phyloP scores from a whole-genome alignment of 2,888 invertebrate genomes.

The Synanthedon myopaeformis region DNA sequence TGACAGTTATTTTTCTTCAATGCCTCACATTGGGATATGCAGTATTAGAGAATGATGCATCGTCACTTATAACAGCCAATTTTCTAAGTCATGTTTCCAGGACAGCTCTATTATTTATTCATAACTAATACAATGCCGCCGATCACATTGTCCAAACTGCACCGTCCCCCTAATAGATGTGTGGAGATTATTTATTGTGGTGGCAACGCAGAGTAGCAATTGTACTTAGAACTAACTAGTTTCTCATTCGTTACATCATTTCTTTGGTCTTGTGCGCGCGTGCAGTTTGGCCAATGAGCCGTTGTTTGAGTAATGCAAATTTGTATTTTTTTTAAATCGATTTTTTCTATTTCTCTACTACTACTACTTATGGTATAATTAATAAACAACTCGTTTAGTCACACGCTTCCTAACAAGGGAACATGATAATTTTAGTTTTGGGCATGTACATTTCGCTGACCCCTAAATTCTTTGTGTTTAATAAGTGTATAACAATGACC shows the following conservation, averaged over 20 bases:
- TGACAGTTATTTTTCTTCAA: slow-evolving; percentile 63
- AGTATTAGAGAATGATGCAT: slow-evolving; percentile 70
- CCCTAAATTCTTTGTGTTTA: slow-evolving; percentile 42
- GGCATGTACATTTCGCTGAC: slow-evolving; percentile 66
- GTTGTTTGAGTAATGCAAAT: slow-evolving; percentile 19
- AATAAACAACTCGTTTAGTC: slow-evolving; percentile 45
- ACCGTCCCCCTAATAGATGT: slow-evolving; percentile 20
- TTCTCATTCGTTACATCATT: not conserved
- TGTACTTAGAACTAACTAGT: not conserved
- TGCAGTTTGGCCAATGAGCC: slow-evolving; percentile 61
- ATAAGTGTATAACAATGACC: slow-evolving; percentile 33
- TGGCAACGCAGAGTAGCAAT: not conserved
- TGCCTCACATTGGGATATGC: slow-evolving; percentile 67
- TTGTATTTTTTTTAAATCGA: too few relatives aligned
- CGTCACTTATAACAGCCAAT: slow-evolving; percentile 68
- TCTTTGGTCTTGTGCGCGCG: slow-evolving; percentile 11
- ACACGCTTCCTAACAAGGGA: slow-evolving; percentile 68
- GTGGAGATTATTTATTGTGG: slow-evolving; percentile 3
- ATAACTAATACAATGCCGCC: slow-evolving; percentile 43
- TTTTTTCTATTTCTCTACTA: slow-evolving; percentile 16
- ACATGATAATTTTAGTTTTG: slow-evolving; percentile 61
- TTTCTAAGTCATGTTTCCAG: slow-evolving; percentile 62
- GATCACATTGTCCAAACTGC: slow-evolving; percentile 57
- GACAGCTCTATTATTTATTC: slow-evolving; percentile 70
- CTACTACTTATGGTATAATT: slow-evolving; percentile 40